These are phyloP conservation scores for Paratrypauchen microcephalus DNA, from an alignment of 2,797 vertebrate species.

Conservation along the genomic window DNA sequence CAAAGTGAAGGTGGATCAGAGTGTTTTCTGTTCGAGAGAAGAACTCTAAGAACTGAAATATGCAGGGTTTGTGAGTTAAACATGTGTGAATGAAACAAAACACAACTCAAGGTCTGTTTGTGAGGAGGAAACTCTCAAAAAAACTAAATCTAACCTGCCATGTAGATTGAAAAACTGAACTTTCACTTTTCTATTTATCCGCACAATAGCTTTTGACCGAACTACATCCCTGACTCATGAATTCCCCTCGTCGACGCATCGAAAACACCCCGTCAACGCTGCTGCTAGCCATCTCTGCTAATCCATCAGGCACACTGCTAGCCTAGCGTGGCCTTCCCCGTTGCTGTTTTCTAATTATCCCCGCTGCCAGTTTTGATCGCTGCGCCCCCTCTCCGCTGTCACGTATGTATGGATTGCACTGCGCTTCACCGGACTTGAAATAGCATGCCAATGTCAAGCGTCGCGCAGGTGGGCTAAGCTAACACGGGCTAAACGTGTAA, in stretches of 20 bases:
- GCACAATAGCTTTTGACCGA: constrained; percentile 12
- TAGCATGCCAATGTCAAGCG: constrained; percentile 45
- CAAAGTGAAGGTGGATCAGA: too few species aligned
- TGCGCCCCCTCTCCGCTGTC: constrained; percentile 54
- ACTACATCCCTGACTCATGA: constrained; percentile 49
- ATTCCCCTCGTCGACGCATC: constrained; percentile 55
- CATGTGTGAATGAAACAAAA: too few species aligned
- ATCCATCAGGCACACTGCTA: constrained; percentile 71
- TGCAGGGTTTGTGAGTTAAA: too few species aligned
- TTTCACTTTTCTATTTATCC: too few species aligned
- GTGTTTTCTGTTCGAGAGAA: too few species aligned
- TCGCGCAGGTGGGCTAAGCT: constrained; percentile 43
- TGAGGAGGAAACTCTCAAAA: too few species aligned
- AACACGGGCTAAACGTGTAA: constrained; percentile 21
- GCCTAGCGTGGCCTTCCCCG: constrained; percentile 23
- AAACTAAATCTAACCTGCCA: too few species aligned
- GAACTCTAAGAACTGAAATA: too few species aligned
- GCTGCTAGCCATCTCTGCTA: constrained; percentile 54
- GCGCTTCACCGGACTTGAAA: constrained; percentile 41
- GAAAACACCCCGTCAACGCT: constrained; percentile 54
- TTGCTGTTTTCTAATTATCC: constrained; percentile 73
- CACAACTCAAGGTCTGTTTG: too few species aligned
- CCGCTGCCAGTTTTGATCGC: constrained; percentile 72
- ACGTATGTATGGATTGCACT: constrained; percentile 54
- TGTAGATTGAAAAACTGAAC: too few species aligned